phyloP scores from a whole-genome alignment of 2,113 vertebrate species.

The Scalopus aquaticus region DNA sequence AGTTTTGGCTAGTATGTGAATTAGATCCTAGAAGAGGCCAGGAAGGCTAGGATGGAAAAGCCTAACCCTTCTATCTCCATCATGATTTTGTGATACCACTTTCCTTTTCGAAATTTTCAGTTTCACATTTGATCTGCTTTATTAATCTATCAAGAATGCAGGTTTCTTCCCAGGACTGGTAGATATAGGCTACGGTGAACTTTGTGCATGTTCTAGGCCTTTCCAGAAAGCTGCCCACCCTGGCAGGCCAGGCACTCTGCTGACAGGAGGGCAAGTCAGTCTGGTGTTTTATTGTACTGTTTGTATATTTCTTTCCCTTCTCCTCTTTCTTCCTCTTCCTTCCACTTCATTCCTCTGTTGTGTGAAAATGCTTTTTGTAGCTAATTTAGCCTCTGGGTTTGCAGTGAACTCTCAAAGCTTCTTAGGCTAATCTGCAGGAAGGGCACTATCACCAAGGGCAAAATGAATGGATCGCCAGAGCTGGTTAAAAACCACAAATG shows the following conservation, averaged over 20 bases:
- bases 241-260: background rate
- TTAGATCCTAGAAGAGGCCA: background rate
- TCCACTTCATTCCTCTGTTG: background rate
- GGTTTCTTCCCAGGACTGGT: constrained; percentile 78
- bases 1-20: background rate
- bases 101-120: constrained; percentile 69
- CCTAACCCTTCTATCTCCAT: background rate
- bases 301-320: constrained; percentile 23
- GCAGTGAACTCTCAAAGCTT: constrained; percentile 69
- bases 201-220: constrained; percentile 48
- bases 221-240: constrained; percentile 62
- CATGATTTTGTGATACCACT: constrained; percentile 23
- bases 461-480: background rate
- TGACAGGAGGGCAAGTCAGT: constrained; percentile 41
- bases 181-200: constrained; percentile 66
- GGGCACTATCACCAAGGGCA: background rate
- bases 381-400: constrained; percentile 52
- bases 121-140: constrained; percentile 58
- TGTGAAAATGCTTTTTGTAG: constrained; percentile 72
- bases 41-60: background rate
- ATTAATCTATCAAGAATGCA: constrained; percentile 25
- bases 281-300: background rate
- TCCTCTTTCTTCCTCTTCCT: background rate
- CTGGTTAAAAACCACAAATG: background rate
- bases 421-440: constrained; percentile 37